Conservation (phyloP, 30 jellyfish, hydroid and myxozoan genomes). For the Nemopilema nomurai region DNA sequence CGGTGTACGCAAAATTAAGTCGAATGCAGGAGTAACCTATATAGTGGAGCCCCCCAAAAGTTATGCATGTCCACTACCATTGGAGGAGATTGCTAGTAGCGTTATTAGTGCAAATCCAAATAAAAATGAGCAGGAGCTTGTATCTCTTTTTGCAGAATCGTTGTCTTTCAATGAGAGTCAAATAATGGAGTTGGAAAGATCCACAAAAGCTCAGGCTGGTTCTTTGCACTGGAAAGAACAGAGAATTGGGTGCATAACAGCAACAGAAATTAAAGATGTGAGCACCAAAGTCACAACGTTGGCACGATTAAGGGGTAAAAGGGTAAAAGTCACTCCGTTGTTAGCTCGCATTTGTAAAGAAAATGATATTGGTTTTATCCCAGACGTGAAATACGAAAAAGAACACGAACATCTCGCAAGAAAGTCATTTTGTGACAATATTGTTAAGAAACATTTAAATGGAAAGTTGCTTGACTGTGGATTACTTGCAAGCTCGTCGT, state of each 20-base stretch:
- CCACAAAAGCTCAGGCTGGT: slow-evolving; percentile 18
- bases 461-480: too few species aligned
- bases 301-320: background rate
- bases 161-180: background rate
- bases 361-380: background rate
- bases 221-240: slow-evolving; percentile 20
- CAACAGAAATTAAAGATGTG: slow-evolving; percentile 26
- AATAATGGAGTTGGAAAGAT: slow-evolving; percentile 15
- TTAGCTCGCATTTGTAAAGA: background rate
- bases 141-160: background rate
- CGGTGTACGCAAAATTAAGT: background rate
- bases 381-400: slow-evolving; percentile 16
- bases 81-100: slow-evolving; percentile 5
- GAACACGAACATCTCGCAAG: slow-evolving; percentile 34
- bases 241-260: slow-evolving; percentile 55
- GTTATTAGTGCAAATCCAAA: background rate
- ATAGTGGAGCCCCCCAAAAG: slow-evolving; percentile 7
- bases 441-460: too few species aligned
- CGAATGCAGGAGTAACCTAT: slow-evolving; percentile 8
- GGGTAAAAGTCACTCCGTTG: slow-evolving; percentile 2
- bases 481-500: too few species aligned
- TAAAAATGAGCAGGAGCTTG: background rate
- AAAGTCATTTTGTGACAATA: slow-evolving; percentile 8
- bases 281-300: slow-evolving; percentile 20
- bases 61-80: slow-evolving; percentile 1